These are phyloP conservation scores for Trichopria drosophilae DNA, from an alignment of 2,888 invertebrate genomes.

Conservation along the genomic window DNA sequence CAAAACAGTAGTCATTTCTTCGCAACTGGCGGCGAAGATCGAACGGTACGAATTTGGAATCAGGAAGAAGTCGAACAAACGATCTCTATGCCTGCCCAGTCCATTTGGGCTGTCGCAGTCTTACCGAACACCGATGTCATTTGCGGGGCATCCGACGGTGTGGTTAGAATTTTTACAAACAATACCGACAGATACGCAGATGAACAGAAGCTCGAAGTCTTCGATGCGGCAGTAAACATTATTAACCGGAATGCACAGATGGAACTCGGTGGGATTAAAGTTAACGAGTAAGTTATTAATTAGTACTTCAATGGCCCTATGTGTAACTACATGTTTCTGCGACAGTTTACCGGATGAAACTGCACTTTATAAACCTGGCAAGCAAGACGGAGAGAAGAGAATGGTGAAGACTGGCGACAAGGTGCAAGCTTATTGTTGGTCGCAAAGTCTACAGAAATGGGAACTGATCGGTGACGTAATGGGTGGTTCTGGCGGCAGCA, in stretches of 20 bases:
- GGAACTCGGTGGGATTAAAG: slow-evolving; percentile 83
- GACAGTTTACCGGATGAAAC: slow-evolving; percentile 79
- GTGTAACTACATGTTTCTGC: slow-evolving; percentile 19
- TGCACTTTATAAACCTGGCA: slow-evolving; percentile 75
- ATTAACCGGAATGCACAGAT: slow-evolving; percentile 64
- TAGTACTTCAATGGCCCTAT: neutral
- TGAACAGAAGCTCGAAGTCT: slow-evolving; percentile 68
- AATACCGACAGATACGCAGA: slow-evolving; percentile 73
- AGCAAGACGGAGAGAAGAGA: slow-evolving; percentile 80
- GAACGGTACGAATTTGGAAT: slow-evolving; percentile 80
- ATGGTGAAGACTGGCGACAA: slow-evolving; percentile 76
- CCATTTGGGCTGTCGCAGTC: slow-evolving; percentile 84
- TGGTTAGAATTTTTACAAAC: slow-evolving; percentile 82
- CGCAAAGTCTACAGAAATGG: slow-evolving; percentile 70
- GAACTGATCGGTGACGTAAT: slow-evolving; percentile 86
- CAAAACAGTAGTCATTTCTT: too few relatives aligned
- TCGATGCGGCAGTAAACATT: slow-evolving; percentile 72
- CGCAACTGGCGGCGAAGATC: slow-evolving; percentile 72
- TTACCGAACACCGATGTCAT: slow-evolving; percentile 88
- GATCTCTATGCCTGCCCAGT: slow-evolving; percentile 79
- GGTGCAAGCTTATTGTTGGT: slow-evolving; percentile 82
- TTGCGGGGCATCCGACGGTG: slow-evolving; percentile 77
- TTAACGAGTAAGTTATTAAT: slow-evolving; percentile 70
- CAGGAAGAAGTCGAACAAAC: slow-evolving; percentile 67
- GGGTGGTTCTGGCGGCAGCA: slow-evolving; percentile 72